phyloP scores from a whole-genome alignment of 2,113 vertebrate species.

The Malurus alboscapulatus region DNA sequence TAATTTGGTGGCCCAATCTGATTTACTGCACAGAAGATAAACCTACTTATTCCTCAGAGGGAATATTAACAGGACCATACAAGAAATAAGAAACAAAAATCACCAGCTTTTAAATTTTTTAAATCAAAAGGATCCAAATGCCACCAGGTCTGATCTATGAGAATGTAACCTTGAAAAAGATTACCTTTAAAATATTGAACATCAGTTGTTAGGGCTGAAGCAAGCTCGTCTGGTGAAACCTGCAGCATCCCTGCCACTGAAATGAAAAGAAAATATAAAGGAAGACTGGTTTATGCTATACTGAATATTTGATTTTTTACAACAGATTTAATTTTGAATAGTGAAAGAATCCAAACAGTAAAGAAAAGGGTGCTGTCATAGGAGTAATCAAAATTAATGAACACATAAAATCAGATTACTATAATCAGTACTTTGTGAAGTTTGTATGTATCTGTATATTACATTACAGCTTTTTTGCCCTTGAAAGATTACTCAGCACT shows the following conservation, averaged over 20 bases:
- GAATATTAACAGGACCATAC: not conserved
- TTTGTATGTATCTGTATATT: not conserved
- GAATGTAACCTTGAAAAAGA: not conserved
- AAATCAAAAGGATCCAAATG: not conserved
- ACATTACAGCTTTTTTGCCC: not conserved
- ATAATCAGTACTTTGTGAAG: not conserved
- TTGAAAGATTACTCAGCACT: not conserved
- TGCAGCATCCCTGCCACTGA: constrained; percentile 89
- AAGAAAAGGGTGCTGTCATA: not conserved
- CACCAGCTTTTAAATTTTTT: not conserved
- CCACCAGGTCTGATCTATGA: not conserved
- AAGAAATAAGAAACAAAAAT: not conserved
- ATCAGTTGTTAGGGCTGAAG: constrained; percentile 88
- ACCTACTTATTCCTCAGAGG: not conserved
- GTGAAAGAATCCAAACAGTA: not conserved
- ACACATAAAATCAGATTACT: not conserved
- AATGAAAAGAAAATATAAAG: constrained; percentile 20
- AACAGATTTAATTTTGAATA: not conserved
- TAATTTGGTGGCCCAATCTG: not conserved
- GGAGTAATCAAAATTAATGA: not conserved
- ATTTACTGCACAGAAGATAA: not conserved
- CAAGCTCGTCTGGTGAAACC: constrained; percentile 84
- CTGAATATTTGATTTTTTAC: not conserved
- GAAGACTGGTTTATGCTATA: not conserved
- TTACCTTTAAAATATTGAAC: constrained; percentile 94